Base-by-base conservation (phyloP, 2,113 vertebrate species). In the Megaptera novaeangliae region DNA sequence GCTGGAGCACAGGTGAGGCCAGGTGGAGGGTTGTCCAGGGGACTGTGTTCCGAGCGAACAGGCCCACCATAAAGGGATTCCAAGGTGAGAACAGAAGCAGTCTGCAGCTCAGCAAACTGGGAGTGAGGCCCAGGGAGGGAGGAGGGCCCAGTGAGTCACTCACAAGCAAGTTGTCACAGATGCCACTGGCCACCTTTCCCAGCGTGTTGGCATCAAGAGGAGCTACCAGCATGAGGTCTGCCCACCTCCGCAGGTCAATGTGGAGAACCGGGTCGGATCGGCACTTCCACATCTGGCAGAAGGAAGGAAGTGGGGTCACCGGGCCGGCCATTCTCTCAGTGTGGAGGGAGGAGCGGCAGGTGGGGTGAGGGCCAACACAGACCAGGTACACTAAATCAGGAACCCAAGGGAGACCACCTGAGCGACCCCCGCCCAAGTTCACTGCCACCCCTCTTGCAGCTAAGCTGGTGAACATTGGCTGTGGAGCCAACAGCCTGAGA, bases 111-210 rank as follows among this genome's bases (percentile, higher is more conserved):
- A 55, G 88, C 52, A 61, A 21, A 68, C 23, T 27, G 18, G 41
- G 88, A 81, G 31, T 34, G 20, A 86, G 63, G 57, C 69, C 63
- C 61, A 39, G 68, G 61, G 71, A 83, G 44, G 49, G 41, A 49
- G 29, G 21, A 34, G 8, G 34, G n/a, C n/a, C 41, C 21, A 25
- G 27, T 9, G 36, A 74, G 34, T 77, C 84, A 98, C 99, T 99
- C 98, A 99, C 99, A 99, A 99, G 98, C 68, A 99, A 98, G 97
- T 99, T 99, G 98, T 99, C 99, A 98, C 99, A 99, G 98, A 99
- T 99, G 46, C 99, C 99, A 55, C 92, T 99, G 8, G 99, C 99
- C 3, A 99, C 99, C 98, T 99, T 99, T 49, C 99, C 99, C 95
- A 99, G 99, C 0, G 99, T 99, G 98, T 99, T 99, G 94, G 99